Evolutionary conservation across 2,797 vertebrate genomes (phyloP).

Genomic region (Scomberomorus guttatus): DNA sequence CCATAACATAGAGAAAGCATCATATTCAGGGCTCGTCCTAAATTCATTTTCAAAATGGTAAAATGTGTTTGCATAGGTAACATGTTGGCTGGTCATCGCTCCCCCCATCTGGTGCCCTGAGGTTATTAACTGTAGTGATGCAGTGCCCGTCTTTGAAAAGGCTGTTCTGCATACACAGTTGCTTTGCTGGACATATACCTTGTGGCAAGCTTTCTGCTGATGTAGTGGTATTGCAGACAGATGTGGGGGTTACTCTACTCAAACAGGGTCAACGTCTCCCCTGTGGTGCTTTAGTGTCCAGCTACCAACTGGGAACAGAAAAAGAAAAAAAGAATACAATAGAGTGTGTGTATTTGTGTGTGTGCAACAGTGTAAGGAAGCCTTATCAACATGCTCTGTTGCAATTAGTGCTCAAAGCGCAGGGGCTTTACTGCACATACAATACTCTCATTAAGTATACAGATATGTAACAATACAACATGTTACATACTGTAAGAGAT

Average conservation of each 20-base stretch:
- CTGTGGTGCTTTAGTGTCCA: constrained; percentile 72
- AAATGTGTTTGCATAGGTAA: constrained; percentile 40
- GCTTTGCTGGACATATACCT: constrained; percentile 65
- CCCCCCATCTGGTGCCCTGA: constrained; percentile 9
- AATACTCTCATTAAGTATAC: constrained; percentile 12
- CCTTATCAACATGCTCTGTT: constrained; percentile 33
- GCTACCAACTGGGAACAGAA: constrained; percentile 48
- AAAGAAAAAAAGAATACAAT: constrained; percentile 26
- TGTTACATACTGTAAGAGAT: constrained; percentile 16
- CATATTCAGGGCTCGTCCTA: not conserved
- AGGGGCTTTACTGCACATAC: constrained; percentile 8
- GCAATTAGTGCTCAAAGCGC: constrained; percentile 38
- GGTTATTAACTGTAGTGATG: constrained; percentile 49
- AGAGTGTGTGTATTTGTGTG: constrained; percentile 1
- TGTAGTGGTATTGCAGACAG: constrained; percentile 71
- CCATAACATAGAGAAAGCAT: not conserved
- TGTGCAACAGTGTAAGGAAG: constrained; percentile 11
- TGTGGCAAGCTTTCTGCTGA: constrained; percentile 73
- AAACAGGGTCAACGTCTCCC: constrained; percentile 83
- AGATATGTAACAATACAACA: constrained; percentile 6
- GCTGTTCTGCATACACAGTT: constrained; percentile 68
- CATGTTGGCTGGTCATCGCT: constrained; percentile 5
- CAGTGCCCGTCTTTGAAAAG: constrained; percentile 59
- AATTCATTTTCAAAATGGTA: constrained; percentile 21
- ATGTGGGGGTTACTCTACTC: constrained; percentile 74